phyloP scores from a whole-genome alignment of 64 coral and sea anemone genomes.

The Stichodactyla helianthus region DNA sequence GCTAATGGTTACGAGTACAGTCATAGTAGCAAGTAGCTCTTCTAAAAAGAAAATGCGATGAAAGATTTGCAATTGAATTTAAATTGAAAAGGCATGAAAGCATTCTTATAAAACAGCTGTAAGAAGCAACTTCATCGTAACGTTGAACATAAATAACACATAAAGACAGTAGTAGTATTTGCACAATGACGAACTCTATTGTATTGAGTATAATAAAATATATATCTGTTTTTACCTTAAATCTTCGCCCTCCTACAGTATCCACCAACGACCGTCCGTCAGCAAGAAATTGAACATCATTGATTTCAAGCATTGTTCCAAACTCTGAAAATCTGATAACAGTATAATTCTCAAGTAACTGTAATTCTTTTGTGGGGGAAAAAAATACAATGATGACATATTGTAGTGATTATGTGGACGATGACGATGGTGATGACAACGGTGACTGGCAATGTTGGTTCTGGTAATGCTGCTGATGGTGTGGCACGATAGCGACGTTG shows the following conservation, averaged over 20 bases:
- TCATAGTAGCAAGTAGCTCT: too few species aligned
- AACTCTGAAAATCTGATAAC: slow-evolving; percentile 63
- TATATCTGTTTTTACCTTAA: slow-evolving; percentile 36
- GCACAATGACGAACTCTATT: too few species aligned
- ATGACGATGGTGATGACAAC: neutral
- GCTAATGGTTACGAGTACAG: too few species aligned
- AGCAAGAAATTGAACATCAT: slow-evolving; percentile 48
- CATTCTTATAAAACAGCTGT: too few species aligned
- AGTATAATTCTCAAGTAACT: neutral
- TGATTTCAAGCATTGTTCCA: slow-evolving; percentile 79
- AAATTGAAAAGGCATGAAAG: too few species aligned
- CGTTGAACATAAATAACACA: too few species aligned
- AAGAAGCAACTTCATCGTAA: too few species aligned
- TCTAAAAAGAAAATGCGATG: too few species aligned
- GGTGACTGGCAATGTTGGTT: neutral
- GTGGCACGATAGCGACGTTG: too few species aligned
- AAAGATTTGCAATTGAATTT: too few species aligned
- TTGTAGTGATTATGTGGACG: neutral
- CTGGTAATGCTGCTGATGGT: neutral
- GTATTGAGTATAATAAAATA: too few species aligned
- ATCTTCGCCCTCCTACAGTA: slow-evolving; percentile 75
- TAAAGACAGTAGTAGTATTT: too few species aligned
- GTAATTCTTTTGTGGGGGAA: neutral
- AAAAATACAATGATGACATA: neutral
- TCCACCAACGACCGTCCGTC: slow-evolving; percentile 81